Conservation (phyloP, 2,797 vertebrate genomes). For the Stomatorhinus walkeri region DNA sequence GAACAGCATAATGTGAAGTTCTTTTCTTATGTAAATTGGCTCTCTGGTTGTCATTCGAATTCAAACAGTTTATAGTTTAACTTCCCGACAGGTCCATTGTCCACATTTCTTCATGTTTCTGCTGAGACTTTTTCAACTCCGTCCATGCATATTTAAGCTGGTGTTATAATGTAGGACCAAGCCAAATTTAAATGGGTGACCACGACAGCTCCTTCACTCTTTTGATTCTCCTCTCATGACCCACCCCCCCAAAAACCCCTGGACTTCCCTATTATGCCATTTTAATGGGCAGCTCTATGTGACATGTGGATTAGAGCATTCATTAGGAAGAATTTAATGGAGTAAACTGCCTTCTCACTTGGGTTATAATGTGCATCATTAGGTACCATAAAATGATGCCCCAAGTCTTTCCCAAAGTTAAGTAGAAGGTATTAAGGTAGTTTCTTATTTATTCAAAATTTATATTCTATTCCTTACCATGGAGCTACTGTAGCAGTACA, state of each 20-base stretch:
- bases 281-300: conserved; percentile 16
- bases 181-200: not conserved
- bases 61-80: not conserved
- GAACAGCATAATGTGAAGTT: not conserved
- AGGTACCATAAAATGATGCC: not conserved
- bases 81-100: not conserved
- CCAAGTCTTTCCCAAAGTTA: not conserved
- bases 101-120: not conserved
- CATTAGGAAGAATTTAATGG: conserved; percentile 37
- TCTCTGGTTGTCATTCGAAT: not conserved
- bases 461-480: not conserved
- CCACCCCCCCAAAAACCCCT: not conserved
- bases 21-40: not conserved
- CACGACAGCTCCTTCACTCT: not conserved
- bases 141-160: not conserved
- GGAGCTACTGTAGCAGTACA: not conserved
- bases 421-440: not conserved
- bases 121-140: not conserved
- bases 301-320: conserved; percentile 36
- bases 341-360: not conserved
- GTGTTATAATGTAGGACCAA: not conserved
- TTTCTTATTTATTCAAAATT: not conserved
- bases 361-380: not conserved
- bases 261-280: not conserved
- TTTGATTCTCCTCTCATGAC: not conserved